phyloP scores from a whole-genome alignment of 2,797 vertebrate species.

The Ficedula albicollis region DNA sequence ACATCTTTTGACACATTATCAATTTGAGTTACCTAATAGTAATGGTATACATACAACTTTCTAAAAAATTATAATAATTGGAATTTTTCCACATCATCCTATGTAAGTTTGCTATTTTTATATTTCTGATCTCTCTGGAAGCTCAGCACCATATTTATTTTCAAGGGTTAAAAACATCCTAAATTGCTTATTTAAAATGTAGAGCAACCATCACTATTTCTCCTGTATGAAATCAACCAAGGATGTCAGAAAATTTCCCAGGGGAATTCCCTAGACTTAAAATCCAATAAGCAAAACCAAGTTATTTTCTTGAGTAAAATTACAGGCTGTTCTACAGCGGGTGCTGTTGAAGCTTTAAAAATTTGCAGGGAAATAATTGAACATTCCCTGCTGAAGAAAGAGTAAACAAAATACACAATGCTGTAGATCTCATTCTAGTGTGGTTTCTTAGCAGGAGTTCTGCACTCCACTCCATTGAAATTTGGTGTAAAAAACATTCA shows the following conservation, averaged over 20 bases:
- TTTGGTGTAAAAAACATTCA: neutral
- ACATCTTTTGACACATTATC: neutral
- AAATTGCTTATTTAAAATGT: neutral
- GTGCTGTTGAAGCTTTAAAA: neutral
- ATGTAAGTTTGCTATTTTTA: neutral
- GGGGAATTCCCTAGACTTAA: neutral
- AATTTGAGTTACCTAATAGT: neutral
- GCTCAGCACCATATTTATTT: neutral
- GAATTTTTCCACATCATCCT: neutral
- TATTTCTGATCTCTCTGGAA: neutral
- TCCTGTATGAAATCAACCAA: neutral
- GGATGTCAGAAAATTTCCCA: neutral
- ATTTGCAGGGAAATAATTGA: neutral
- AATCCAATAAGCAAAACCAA: neutral
- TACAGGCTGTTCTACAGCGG: neutral
- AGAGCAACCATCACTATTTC: neutral
- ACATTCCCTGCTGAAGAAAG: neutral
- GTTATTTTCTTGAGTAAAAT: neutral
- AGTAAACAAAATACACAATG: neutral
- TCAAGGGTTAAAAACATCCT: neutral
- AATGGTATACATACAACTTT: neutral
- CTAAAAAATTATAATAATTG: neutral
- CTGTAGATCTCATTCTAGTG: accelerated
- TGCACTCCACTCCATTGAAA: neutral
- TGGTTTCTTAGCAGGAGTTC: neutral